These are phyloP conservation scores for Larimichthys crocea DNA, from an alignment of 2,113 vertebrate species.

Conservation along the genomic window DNA sequence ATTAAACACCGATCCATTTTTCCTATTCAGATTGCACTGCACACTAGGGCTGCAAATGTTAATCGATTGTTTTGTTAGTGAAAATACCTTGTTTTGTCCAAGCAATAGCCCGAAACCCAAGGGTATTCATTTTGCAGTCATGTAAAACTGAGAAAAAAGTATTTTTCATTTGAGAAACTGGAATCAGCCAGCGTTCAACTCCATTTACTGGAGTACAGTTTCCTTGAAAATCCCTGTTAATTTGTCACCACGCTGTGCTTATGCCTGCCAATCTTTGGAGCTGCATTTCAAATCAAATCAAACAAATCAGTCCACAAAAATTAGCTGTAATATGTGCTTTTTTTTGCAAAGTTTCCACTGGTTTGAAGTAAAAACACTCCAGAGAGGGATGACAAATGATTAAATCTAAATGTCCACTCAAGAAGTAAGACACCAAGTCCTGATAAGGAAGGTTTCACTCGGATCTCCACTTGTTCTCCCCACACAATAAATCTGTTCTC, in stretches of 20 bases:
- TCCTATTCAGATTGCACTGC: slow-evolving; percentile 13
- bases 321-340: slow-evolving; percentile 11
- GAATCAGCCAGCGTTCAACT: slow-evolving; percentile 1
- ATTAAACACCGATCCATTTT: slow-evolving; percentile 26
- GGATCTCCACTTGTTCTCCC: slow-evolving; percentile 22
- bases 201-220: neutral
- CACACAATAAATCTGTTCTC: slow-evolving; percentile 58
- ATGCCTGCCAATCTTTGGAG: neutral
- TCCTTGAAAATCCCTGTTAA: neutral
- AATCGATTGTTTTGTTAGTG: neutral
- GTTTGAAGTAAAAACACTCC: slow-evolving; percentile 35
- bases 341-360: slow-evolving; percentile 20
- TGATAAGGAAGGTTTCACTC: slow-evolving; percentile 38
- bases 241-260: neutral
- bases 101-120: slow-evolving; percentile 7
- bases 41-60: slow-evolving; percentile 32
- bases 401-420: slow-evolving; percentile 3
- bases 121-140: slow-evolving; percentile 26
- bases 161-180: neutral
- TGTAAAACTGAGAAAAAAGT: neutral
- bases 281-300: neutral
- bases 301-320: neutral
- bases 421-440: neutral
- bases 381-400: neutral
- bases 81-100: neutral